Conservation (phyloP, 2,113 vertebrate genomes). For the Leptobrachium leishanense region DNA sequence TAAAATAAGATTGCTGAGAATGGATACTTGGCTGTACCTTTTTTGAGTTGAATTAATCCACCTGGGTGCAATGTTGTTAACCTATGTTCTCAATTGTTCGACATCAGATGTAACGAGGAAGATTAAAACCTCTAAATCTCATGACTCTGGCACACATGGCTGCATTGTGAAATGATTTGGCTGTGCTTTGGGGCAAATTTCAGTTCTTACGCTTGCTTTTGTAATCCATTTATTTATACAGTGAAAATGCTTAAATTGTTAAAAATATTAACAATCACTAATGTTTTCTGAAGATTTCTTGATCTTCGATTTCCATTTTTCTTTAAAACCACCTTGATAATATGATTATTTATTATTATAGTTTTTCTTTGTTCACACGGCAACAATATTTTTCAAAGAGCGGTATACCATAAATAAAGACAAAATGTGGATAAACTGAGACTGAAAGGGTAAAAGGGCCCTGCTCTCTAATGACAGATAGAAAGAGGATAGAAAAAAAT, state of each 20-base stretch:
- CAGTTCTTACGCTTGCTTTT: background rate
- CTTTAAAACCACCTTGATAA: no score
- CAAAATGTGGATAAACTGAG: no score
- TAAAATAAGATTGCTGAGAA: slow-evolving; percentile 13
- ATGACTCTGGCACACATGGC: background rate
- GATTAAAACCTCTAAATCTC: slow-evolving; percentile 17
- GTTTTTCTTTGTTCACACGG: no score
- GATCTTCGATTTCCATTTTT: background rate
- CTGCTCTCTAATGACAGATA: no score
- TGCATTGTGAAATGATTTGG: background rate
- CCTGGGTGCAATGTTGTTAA: slow-evolving; percentile 8
- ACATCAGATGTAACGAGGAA: slow-evolving; percentile 15
- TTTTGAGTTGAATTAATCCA: slow-evolving; percentile 17
- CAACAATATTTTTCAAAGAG: no score
- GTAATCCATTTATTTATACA: background rate
- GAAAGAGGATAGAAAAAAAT: no score
- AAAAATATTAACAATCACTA: no score
- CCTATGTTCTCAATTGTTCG: slow-evolving; percentile 3
- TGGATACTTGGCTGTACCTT: slow-evolving; percentile 11
- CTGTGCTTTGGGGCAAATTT: background rate
- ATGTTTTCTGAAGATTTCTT: background rate
- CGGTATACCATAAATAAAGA: no score
- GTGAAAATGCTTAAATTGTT: background rate
- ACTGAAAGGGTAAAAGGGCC: no score
- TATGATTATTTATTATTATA: no score